Evolutionary conservation across 2,888 invertebrate genomes (phyloP), one percentile per base, ranked within the genome.

Genomic region (Lutraria lutraria): DNA sequence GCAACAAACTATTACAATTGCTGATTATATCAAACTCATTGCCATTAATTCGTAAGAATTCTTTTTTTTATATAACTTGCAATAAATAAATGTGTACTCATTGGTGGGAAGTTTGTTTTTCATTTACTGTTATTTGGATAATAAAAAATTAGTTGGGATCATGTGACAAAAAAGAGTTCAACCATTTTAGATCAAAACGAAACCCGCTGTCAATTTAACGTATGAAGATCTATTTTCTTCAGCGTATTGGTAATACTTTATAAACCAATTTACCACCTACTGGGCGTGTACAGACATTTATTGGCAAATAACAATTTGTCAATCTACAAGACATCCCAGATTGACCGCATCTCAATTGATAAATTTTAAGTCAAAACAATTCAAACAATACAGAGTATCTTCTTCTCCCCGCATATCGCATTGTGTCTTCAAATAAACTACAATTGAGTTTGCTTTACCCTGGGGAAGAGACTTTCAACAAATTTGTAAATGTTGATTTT

Each of bases 301-400:
- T 86, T 88, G 90, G 88, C 90, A 88, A 90, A 88, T 90, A 19
- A 83, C 88, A 83, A 90, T 90, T 88, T 90, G 88, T 88, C 87
- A 88, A 88, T 68, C 56, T 52, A 80, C 52, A 56, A 83, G 83
- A 87, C 84, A 76, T 72, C 53, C n/a, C 21, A 80, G 80, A 85
- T 85, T 85, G 85, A 85, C 85, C 80, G 80, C 43, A 72, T 43
- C 31, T 34, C 72, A 54, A 54, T 76, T 76, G 76, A 25, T 76
- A 76, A 34, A 76, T n/a, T 76, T 76, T 31, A 76, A 76, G 76
- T 76, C 76, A 76, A 76, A 53, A 72, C 34, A 80, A 80, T 53
- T 80, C 16, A 34, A 79, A 85, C 79, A 80, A 85, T 80, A 54
- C 80, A 85, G 34, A 34, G 31, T 85, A 80, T 80, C 60, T 80